Percentiles rank a stretch among this genome's conserved stretches.
Evolutionary conservation across 2,888 invertebrate genomes (phyloP).

Genomic region (Drosophila neutralis): DNA sequence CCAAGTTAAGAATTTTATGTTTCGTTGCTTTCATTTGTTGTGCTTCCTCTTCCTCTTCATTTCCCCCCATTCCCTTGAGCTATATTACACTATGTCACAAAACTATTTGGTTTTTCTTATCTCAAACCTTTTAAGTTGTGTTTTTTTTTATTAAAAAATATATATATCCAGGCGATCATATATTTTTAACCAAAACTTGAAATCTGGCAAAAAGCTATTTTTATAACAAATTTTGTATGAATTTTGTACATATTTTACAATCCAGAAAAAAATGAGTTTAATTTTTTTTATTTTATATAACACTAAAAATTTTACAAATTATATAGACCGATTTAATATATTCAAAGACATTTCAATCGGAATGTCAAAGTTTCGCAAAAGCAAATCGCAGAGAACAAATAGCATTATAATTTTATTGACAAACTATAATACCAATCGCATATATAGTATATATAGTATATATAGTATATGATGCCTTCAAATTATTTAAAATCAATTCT

Average conservation of each 20-base stretch:
- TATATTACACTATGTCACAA: conserved; percentile 13
- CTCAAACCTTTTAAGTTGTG: background rate
- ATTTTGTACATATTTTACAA: background rate
- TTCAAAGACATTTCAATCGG: background rate
- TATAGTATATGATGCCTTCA: background rate
- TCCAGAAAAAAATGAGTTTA: background rate
- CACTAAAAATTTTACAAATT: background rate
- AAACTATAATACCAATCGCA: background rate
- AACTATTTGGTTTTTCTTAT: background rate
- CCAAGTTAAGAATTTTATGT: conserved; percentile 55
- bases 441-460: background rate
- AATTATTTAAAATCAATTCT: background rate
- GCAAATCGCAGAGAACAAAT: background rate
- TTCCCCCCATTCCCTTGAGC: background rate
- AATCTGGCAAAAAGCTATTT: background rate
- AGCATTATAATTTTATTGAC: background rate
- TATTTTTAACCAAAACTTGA: background rate
- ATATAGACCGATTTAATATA: background rate
- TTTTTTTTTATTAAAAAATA: background rate
- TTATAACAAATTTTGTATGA: background rate
- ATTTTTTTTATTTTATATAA: background rate
- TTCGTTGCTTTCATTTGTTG: conserved; percentile 14
- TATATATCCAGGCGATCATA: background rate
- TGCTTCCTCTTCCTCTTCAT: conserved; percentile 5
- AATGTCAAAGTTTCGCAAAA: background rate